Percentiles rank a stretch among this genome's conserved stretches.
These are phyloP conservation scores for Oenanthe melanoleuca DNA, from an alignment of 2,113 vertebrate genomes.

Conservation along the genomic window DNA sequence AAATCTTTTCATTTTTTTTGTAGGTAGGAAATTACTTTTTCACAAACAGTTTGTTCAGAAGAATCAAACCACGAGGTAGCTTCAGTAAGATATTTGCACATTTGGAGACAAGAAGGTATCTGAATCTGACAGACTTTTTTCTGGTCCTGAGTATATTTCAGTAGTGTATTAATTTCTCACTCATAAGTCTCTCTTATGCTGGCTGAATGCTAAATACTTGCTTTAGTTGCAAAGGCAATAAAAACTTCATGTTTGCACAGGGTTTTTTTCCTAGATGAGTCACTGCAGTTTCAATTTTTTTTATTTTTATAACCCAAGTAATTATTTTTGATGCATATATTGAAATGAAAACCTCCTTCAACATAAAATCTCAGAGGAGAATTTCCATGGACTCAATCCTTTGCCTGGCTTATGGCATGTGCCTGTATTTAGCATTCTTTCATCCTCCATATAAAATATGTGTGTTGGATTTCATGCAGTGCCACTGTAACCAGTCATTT, in stretches of 20 bases:
- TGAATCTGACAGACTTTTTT: not conserved
- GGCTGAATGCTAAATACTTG: not conserved
- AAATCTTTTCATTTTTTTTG: not conserved
- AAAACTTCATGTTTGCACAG: not conserved
- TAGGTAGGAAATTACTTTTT: not conserved
- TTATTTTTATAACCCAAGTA: not conserved
- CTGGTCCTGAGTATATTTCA: not conserved
- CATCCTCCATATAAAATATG: accelerated
- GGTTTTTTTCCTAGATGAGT: not conserved
- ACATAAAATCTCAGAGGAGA: not conserved
- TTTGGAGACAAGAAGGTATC: not conserved
- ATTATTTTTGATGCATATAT: not conserved
- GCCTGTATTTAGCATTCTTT: not conserved
- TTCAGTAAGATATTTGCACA: not conserved
- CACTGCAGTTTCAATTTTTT: not conserved
- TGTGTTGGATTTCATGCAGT: not conserved
- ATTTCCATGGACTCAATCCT: not conserved
- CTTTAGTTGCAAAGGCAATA: not conserved
- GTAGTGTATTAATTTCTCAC: not conserved
- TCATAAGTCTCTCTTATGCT: not conserved
- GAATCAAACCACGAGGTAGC: not conserved
- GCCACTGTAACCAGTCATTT: not conserved
- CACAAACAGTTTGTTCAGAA: not conserved
- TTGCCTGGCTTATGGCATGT: not conserved
- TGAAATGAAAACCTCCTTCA: not conserved